Evolutionary conservation across 2,888 invertebrate species (phyloP), one percentile per base, ranked within the genome.

Genomic region (Sphinx pinastri): DNA sequence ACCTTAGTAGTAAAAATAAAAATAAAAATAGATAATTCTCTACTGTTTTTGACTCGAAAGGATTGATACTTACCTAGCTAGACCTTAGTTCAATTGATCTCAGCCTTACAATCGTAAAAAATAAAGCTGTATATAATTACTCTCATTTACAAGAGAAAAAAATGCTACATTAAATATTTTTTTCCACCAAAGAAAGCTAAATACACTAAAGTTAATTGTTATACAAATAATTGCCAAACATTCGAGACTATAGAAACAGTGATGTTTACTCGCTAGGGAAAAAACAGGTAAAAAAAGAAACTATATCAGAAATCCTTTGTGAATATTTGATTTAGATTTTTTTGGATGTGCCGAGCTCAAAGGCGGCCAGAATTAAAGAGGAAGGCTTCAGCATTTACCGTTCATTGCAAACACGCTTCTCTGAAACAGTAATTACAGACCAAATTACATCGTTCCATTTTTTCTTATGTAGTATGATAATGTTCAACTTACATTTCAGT

Each of bases 241-340:
- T 63, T 19, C 63, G 19, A 7, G 19, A 19, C 63, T 49, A 47
- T 49, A 63, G 19, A 16, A 7, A 13, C 19, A 19, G 16, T 45
- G 49, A 49, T 47, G 63, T 49, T 19, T 49, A 49, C 47, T 12
- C 47, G 49, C 49, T 6, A 7, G 63, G 49, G 47, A 63, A 63
- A 49, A 63, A 49, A 63, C 19, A 63, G 63, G 63, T 49, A 63
- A 63, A 63, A 63, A 2, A 63, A 63, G 16, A 47, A 60, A 7
- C 49, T 19, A 63, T 7, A 47, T 63, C 49, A 49, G 63, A 49
- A 47, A 19, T 49, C 63, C 63, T 63, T 63, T 19, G 63, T 63
- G 63, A 63, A 63, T 63, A 16, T 63, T 63, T 63, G 63, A 63
- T 63, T 47, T 63, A 63, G 63, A 63, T 63, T 63, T 63, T 25